Conservation (phyloP, 2,888 invertebrate genomes). For the Congeria kusceri region DNA sequence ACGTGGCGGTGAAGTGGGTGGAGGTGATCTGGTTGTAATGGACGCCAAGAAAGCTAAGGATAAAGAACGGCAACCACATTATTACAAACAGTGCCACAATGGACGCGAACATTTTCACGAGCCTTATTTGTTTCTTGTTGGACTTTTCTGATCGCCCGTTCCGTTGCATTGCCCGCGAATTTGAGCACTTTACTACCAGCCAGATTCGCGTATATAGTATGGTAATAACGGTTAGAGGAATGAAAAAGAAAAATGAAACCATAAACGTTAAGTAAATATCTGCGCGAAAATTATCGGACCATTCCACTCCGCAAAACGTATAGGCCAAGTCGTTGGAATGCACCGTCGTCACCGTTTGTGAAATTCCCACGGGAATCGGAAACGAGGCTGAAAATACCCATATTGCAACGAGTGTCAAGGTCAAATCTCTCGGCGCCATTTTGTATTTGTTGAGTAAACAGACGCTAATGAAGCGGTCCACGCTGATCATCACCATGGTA, state of each 20-base stretch:
- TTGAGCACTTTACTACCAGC: constrained; percentile 49
- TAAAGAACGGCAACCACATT: constrained; percentile 72
- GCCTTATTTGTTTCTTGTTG: constrained; percentile 57
- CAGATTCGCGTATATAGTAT: constrained; percentile 62
- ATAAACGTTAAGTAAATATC: constrained; percentile 63
- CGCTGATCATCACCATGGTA: constrained; percentile 70
- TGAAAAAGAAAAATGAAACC: constrained; percentile 63
- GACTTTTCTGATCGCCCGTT: constrained; percentile 40
- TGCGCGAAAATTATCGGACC: constrained; percentile 61
- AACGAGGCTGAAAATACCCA: constrained; percentile 64
- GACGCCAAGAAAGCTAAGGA: constrained; percentile 68
- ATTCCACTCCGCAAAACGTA: constrained; percentile 64
- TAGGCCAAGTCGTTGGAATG: constrained; percentile 20
- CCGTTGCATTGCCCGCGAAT: constrained; percentile 32
- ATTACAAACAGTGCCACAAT: constrained; percentile 65
- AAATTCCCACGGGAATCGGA: constrained; percentile 67
- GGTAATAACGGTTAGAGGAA: constrained; percentile 63
- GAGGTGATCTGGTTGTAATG: constrained; percentile 69
- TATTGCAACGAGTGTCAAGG: constrained; percentile 35
- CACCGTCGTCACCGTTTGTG: constrained; percentile 53
- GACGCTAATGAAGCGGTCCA: constrained; percentile 65
- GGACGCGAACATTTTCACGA: constrained; percentile 69
- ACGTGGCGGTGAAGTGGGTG: constrained; percentile 68
- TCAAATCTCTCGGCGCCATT: constrained; percentile 40
- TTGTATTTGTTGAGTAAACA: constrained; percentile 57